Evolutionary conservation across 2,797 vertebrate genomes (phyloP), one percentile per base, ranked within the genome.

Genomic region (Enteromius paludinosus): DNA sequence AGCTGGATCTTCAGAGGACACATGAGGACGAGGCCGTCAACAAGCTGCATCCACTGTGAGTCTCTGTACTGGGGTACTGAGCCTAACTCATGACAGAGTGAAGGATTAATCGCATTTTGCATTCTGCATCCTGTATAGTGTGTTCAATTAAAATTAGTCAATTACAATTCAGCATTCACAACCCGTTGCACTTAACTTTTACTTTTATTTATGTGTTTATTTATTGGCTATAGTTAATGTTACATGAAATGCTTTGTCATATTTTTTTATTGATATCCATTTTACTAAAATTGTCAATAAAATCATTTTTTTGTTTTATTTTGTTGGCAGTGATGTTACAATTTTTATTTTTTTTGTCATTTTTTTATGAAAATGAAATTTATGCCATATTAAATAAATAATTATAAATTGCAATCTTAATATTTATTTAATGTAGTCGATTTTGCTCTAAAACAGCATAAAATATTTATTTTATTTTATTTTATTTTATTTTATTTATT

Each of bases 21-120:
- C 96, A 97, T 7, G 96, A 97, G 88, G 96, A 97, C 59, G 96
- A 97, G 87, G 96, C 96, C 61, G 96, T 97, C 86, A 97, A 97
- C 93, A 97, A 97, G 79, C 93, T 97, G 17, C 96, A 97, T 87
- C 96, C 96, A 7, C 91, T 97, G 96, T 97, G 94, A 95, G 96
- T 87, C 80, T 81, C 84, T 86, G 20, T 76, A 62, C 80, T 56
- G 52, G 49, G 10, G n/a, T 61, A n/a, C 35, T 47, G 28, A 12
- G 15, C 15, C 54, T 12, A 49, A 71, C 10, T 64, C 25, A 28
- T 64, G 38, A 18, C 33, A 12, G 33, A n/a, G 8, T 59, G 41
- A 17, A 30, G 38, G 49, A 64, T 54, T n/a, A 54, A 54, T 35
- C 70, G n/a, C 28, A 54, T 23, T 49, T 28, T 47, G 25, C 25